phyloP scores from a whole-genome alignment of 2,888 invertebrate species.

The Scaptomyza reducta region DNA sequence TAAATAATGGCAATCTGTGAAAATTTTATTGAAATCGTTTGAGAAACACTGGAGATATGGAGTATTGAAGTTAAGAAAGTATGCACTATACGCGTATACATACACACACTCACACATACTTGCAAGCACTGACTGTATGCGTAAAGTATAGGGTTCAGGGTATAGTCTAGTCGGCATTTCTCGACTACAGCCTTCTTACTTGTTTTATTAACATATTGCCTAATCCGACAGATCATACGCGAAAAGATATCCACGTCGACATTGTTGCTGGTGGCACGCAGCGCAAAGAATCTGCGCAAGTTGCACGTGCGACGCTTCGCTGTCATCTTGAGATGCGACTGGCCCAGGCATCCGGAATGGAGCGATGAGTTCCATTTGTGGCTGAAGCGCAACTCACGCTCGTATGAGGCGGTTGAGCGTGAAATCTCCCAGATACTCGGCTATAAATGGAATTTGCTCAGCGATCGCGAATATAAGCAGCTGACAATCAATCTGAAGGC shows the following conservation, averaged over 20 bases:
- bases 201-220: not conserved
- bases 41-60: too few species aligned
- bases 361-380: slow-evolving; percentile 88
- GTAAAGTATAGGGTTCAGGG: too few species aligned
- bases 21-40: too few species aligned
- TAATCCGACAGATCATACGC: slow-evolving; percentile 86
- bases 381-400: slow-evolving; percentile 87
- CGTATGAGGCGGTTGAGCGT: slow-evolving; percentile 87
- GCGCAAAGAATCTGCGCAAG: slow-evolving; percentile 87
- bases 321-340: slow-evolving; percentile 88
- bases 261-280: slow-evolving; percentile 88
- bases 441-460: slow-evolving; percentile 88
- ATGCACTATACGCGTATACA: too few species aligned
- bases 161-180: too few species aligned
- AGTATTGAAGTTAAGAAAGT: too few species aligned
- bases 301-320: slow-evolving; percentile 89
- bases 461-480: slow-evolving; percentile 87
- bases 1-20: too few species aligned
- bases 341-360: slow-evolving; percentile 89
- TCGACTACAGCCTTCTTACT: too few species aligned
- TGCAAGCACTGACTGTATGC: too few species aligned
- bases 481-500: slow-evolving; percentile 78
- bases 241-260: slow-evolving; percentile 92
- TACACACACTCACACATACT: too few species aligned
- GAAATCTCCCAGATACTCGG: slow-evolving; percentile 89